Evolutionary conservation across 2,888 invertebrate species (phyloP), one percentile per base, ranked within the genome.

Genomic region (Lithophane leautieri): DNA sequence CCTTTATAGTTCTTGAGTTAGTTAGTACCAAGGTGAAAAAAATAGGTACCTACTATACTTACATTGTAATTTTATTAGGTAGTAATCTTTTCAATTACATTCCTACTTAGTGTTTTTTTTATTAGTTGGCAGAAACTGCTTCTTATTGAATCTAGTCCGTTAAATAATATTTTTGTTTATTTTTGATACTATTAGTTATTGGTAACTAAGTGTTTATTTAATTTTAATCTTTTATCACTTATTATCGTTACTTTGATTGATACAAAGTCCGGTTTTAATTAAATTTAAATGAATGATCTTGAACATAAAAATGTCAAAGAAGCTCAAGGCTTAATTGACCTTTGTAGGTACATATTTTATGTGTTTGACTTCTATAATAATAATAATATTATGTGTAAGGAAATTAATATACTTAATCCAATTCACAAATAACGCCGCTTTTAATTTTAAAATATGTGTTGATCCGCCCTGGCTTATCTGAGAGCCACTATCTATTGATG

Each of bases 241-340:
- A 50, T 75, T 76, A 52, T 69, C 69, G 52, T 81, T 79, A 40
- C 34, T 68, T 42, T 44, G 42, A 68, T 71, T 68, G 47, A 66
- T 54, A 68, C 28, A 34, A 70, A 84, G 61, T 83, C 84, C 77
- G 56, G 70, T 77, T 82, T 12, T 54, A 69, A 54, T 79, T 44
- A 56, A 67, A 28, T 72, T 58, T 4, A 54, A 60, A 73, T 69
- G 28, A 56, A 56, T 72, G 22, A 62, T 72, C 47, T 68, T 52
- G 25, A 44, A 47, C 50, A 69, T 76, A 42, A 76, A 78, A 52
- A 66, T 60, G 50, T 81, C 58, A 70, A 65, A 61, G 52, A 67
- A 60, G 28, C 52, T 73, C 66, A 77, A 77, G 73, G 79, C 34
- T 68, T 63, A 42, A 9, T 63, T 81, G 79, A 83, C 81, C 71